Evolutionary conservation across 2,113 vertebrate species (phyloP).

Genomic region (Girardinichthys multiradiatus): DNA sequence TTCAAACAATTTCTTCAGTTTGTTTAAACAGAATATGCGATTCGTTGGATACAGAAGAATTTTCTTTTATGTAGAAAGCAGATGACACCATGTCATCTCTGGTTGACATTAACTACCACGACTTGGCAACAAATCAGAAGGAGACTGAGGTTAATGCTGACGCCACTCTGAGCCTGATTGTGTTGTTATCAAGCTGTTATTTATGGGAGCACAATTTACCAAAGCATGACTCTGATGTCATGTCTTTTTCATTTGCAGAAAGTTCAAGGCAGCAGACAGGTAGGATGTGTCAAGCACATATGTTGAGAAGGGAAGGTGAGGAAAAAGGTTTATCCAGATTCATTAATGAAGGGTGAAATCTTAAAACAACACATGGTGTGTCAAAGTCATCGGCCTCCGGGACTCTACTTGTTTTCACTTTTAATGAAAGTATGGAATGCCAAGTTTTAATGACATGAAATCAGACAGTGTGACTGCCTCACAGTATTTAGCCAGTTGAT

Average conservation of each 20-base stretch:
- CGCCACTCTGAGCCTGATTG: background rate
- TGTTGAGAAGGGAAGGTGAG: constrained; percentile 14
- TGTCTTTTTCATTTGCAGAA: constrained; percentile 13
- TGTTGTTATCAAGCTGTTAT: background rate
- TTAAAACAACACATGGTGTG: background rate
- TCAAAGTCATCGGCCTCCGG: background rate
- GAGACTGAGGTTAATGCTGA: constrained; percentile 9
- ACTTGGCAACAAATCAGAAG: constrained; percentile 10
- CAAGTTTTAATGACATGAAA: constrained; percentile 21
- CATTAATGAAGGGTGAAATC: constrained; percentile 16
- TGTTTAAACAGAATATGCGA: background rate
- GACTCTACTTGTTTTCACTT: constrained; percentile 33
- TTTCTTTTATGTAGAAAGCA: background rate
- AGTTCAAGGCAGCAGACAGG: constrained; percentile 20
- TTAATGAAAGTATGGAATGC: constrained; percentile 23
- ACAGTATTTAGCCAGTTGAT: constrained; percentile 22
- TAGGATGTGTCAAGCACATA: constrained; percentile 16
- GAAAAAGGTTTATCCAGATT: constrained; percentile 7
- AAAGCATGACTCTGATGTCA: constrained; percentile 13
- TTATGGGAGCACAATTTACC: constrained; percentile 11
- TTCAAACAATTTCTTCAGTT: background rate
- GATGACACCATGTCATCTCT: constrained; percentile 7
- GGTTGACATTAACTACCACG: background rate
- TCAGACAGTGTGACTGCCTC: constrained; percentile 19
- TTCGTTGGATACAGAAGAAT: background rate